Base-by-base conservation (phyloP, 1,140 invertebrate genomes). In the Cotesia chilonis region DNA sequence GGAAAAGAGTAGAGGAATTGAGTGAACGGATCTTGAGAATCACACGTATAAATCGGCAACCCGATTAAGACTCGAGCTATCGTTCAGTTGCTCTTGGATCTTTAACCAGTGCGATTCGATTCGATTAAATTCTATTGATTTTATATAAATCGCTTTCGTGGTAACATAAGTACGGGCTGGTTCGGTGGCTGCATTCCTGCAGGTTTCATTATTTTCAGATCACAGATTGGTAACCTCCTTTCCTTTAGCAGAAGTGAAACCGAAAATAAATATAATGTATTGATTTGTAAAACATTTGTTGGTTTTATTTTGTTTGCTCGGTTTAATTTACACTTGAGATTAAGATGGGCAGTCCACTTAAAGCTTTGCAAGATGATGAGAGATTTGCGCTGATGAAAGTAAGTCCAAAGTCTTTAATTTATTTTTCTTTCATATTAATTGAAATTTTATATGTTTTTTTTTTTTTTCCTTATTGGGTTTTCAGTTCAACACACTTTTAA, bases 371-470 rank as follows among this genome's bases (percentile, higher is more conserved):
- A 3, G 91, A 92, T 77, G 89, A 91, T 75, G 89, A 92, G 73
- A 87, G 89, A 71, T 92, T 92, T 75, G 88, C 90, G 12, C 83
- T 92, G 61, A 92, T 91, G 89, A 92, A 92, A 88, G 91, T 92
- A 86, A 79, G 84, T 82, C 9, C 28, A n/a, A 57, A 66, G 12
- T 4, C 52, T 12, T 17, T 55, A n/a, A 55, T 17, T n/a, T 38
- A 4, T 63, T 63, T 63, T 37, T 36, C 3, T 37, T 9, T 38
- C 35, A 3, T 36, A 2, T 5, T 61, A 17, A 35, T 51, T 66
- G 3, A 59, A 41, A 65, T n/a, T 41, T n/a, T 51, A 66, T 52
- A 17, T 47, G 9, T 35, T 2, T 28, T 28, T 37, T 41, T 14
- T 14, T 14, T 12, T n/a, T 47, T 55, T 47, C 4, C 10, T 47